Base-by-base conservation (phyloP, 2,797 vertebrate species). In the Crocidura indochinensis region DNA sequence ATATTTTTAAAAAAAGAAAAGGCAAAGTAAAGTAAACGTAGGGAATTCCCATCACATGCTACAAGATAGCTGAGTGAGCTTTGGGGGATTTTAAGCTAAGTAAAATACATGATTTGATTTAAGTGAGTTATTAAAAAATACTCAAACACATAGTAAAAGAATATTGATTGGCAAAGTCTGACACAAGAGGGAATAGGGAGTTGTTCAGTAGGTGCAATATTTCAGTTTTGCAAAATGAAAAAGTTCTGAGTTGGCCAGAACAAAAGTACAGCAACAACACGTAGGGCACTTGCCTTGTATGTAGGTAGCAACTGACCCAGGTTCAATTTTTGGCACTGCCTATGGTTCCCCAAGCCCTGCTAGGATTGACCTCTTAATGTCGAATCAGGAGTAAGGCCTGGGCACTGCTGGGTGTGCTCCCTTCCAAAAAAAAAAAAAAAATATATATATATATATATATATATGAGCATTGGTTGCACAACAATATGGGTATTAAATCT, bases 81-180 rank as follows among this genome's bases (percentile, higher is more conserved):
- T 74, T 73, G 31, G 73, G 38, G 38, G 64, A 78, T 44, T 12
- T 87, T 87, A 47, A 73, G 60, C 76, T 69, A 64, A 74, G 51
- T 91, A 60, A 88, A 91, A 82, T 53, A 1, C 88, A 3, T 60
- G n/a, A 65, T 76, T 92, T 88, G n/a, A 72, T 31, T 49, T 87
- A 53, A 10, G 14, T 87, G 62, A 79, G 53, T 2, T 74, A 49
- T 78, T 46, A 87, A 75, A 38, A 19, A 80, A 49, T 76, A 91
- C 46, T 69, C 83, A 80, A 19, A 91, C 27, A 88, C 67, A 24
- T 12, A 77, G n/a, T 72, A 72, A 24, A 44, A 75, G 49, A 87
- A 74, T 67, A 67, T 20, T 92, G 64, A 27, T 82, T 86, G 22
- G 69, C 53, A 64, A 53, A 44, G 38, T 3, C 47, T 94, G 4